Conservation (phyloP, 2,888 invertebrate genomes). For the Callimorpha dominula region DNA sequence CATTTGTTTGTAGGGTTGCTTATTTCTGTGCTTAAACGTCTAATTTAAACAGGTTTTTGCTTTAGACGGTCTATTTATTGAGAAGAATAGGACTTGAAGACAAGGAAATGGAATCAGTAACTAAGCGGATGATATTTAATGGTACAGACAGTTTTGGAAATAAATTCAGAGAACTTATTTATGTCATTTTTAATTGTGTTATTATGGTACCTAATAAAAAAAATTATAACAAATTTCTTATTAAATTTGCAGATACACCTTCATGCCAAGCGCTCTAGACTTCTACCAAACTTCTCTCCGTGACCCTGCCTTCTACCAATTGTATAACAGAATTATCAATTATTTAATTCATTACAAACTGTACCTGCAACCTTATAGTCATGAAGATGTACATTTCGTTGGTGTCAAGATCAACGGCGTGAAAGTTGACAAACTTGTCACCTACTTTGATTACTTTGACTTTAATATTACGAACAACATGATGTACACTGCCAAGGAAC, state of each 20-base stretch:
- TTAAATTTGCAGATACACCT: slow-evolving; percentile 63
- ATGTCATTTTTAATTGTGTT: too few species aligned
- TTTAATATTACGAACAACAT: slow-evolving; percentile 87
- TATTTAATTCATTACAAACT: slow-evolving; percentile 88
- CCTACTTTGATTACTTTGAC: slow-evolving; percentile 89
- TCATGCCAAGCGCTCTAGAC: slow-evolving; percentile 87
- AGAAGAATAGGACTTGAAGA: too few species aligned
- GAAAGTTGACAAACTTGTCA: slow-evolving; percentile 87
- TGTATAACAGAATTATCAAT: slow-evolving; percentile 87
- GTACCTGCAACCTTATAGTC: slow-evolving; percentile 86
- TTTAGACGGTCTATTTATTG: too few species aligned
- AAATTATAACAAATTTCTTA: not conserved
- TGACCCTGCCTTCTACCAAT: slow-evolving; percentile 90
- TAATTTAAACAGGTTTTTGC: too few species aligned
- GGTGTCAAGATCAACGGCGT: slow-evolving; percentile 88
- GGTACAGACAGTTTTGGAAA: too few species aligned
- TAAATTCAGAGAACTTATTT: too few species aligned
- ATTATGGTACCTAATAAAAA: too few species aligned
- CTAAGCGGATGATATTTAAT: too few species aligned
- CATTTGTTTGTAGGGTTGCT: too few species aligned
- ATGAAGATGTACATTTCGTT: slow-evolving; percentile 85
- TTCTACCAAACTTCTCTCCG: slow-evolving; percentile 89
- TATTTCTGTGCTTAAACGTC: too few species aligned
- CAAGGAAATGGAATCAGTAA: too few species aligned
- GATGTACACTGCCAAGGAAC: slow-evolving; percentile 63